Conservation (phyloP, 2,113 vertebrate species). For the Bombycilla garrulus region DNA sequence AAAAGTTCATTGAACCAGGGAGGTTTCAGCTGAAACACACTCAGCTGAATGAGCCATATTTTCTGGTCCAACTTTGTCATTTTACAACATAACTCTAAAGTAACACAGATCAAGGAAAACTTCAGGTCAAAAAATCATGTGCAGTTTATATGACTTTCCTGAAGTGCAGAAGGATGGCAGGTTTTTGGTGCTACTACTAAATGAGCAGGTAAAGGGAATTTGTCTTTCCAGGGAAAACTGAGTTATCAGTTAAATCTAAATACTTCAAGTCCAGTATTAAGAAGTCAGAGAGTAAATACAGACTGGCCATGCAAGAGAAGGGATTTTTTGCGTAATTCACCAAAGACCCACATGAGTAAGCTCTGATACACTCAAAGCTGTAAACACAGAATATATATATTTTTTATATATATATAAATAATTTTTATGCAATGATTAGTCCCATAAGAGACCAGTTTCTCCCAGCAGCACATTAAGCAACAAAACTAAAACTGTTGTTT, state of each 20-base stretch:
- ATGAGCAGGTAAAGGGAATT: neutral
- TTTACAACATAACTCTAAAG: neutral
- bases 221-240: neutral
- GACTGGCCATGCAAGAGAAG: neutral
- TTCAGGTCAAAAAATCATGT: neutral
- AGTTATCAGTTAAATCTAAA: constrained; percentile 4
- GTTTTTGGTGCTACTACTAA: neutral
- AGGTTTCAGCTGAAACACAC: neutral
- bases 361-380: neutral
- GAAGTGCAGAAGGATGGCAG: neutral
- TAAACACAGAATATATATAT: neutral
- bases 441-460: neutral
- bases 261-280: neutral
- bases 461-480: neutral
- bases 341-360: neutral
- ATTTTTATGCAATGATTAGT: neutral
- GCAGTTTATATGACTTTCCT: neutral
- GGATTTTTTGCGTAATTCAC: neutral
- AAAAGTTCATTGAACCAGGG: neutral
- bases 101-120: neutral
- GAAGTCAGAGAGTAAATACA: neutral
- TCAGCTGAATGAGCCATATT: neutral
- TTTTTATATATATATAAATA: no score
- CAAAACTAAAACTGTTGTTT: neutral
- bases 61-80: neutral